These are phyloP conservation scores for Oegoconia quadripuncta DNA, from an alignment of 2,888 invertebrate species.

Conservation along the genomic window DNA sequence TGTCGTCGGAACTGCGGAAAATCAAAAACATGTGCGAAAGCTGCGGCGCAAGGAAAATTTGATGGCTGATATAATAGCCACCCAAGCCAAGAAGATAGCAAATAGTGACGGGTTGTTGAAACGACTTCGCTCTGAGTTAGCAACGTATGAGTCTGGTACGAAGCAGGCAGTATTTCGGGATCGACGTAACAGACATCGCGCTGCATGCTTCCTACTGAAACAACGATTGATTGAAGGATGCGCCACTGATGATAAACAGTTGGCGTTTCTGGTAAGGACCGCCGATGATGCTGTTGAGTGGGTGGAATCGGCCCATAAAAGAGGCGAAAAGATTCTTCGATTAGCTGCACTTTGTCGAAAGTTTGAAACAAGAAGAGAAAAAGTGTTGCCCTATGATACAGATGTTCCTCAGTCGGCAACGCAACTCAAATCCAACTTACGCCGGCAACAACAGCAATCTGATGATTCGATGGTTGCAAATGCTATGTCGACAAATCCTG, in stretches of 20 bases:
- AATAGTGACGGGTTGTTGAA: constrained; percentile 55
- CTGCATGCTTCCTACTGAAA: constrained; percentile 54
- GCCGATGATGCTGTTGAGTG: constrained; percentile 61
- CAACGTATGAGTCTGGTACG: constrained; percentile 65
- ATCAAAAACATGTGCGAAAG: constrained; percentile 61
- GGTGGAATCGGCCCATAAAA: constrained; percentile 55
- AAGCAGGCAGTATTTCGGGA: constrained; percentile 67
- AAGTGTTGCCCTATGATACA: constrained; percentile 60
- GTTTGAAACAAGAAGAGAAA: constrained; percentile 77
- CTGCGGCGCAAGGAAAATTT: constrained; percentile 60
- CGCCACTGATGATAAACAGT: constrained; percentile 42
- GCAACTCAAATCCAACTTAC: constrained; percentile 34
- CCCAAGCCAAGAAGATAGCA: constrained; percentile 63
- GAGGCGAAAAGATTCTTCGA: constrained; percentile 72
- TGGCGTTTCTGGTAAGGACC: constrained; percentile 47
- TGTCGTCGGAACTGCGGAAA: constrained; percentile 55
- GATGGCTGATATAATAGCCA: constrained; percentile 68
- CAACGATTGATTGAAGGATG: constrained; percentile 43
- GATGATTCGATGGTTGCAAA: constrained; percentile 53
- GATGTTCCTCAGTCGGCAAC: constrained; percentile 37
- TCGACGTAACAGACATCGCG: constrained; percentile 56
- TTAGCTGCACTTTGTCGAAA: constrained; percentile 75
- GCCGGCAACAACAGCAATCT: constrained; percentile 34
- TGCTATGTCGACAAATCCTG: constrained; percentile 46
- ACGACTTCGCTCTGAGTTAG: constrained; percentile 52